phyloP scores from a whole-genome alignment of 64 coral and sea anemone species.

The Platygyra sinensis region DNA sequence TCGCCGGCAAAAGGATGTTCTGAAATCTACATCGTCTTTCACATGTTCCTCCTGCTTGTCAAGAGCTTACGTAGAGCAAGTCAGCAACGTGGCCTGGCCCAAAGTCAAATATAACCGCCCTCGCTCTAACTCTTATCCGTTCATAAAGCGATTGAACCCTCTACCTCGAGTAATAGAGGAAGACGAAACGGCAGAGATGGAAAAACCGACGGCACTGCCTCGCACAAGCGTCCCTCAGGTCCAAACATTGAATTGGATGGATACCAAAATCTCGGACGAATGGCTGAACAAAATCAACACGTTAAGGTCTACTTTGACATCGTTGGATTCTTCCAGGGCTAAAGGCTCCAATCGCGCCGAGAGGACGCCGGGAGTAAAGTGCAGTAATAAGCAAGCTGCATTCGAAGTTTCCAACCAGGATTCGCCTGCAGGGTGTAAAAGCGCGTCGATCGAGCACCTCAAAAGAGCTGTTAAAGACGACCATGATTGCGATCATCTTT shows the following conservation, averaged over 20 bases:
- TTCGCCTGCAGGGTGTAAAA: not conserved
- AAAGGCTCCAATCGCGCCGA: not conserved
- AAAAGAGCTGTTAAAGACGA: not conserved
- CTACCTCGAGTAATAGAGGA: constrained; percentile 9
- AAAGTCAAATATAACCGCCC: constrained; percentile 6
- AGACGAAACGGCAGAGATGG: not conserved
- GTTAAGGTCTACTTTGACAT: constrained; percentile 2
- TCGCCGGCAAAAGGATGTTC: not conserved
- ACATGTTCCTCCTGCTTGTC: constrained; percentile 5
- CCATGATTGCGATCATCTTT: not conserved
- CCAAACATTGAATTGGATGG: constrained; percentile 9
- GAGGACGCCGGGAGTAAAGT: not conserved
- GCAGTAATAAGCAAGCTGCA: not conserved
- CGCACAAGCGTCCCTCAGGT: not conserved
- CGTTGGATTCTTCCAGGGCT: not conserved
- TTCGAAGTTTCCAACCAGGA: not conserved
- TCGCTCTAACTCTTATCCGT: constrained; percentile 20
- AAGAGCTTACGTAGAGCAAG: constrained; percentile 10
- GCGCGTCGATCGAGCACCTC: not conserved
- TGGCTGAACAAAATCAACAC: constrained; percentile 25
- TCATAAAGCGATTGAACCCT: constrained; percentile 5
- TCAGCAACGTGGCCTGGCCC: constrained; percentile 16
- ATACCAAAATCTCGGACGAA: constrained; percentile 8
- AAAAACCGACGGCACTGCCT: not conserved
- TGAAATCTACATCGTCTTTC: not conserved